Evolutionary conservation across 1,140 invertebrate genomes (phyloP).

Genomic region (Charaxes varanes): DNA sequence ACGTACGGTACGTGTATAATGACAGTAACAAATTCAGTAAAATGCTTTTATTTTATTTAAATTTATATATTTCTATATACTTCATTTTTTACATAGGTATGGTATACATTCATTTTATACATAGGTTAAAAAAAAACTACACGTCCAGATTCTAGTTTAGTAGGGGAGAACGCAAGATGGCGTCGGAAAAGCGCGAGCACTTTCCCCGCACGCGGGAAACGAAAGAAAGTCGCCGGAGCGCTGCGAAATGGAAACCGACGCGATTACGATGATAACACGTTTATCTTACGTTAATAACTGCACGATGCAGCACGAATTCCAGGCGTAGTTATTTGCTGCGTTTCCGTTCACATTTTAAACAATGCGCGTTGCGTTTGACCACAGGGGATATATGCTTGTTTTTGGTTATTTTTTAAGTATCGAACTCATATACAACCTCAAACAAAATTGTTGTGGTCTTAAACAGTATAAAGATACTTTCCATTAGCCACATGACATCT

Average conservation of each 20-base stretch:
- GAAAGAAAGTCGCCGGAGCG: constrained; percentile 56
- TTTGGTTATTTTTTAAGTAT: too few relatives aligned
- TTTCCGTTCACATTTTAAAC: background rate
- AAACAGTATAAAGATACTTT: too few relatives aligned
- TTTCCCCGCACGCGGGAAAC: constrained; percentile 66
- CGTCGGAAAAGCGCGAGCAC: constrained; percentile 68
- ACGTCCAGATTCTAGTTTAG: background rate
- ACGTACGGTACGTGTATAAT: too few relatives aligned
- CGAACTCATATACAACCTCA: too few relatives aligned
- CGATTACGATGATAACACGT: constrained; percentile 62
- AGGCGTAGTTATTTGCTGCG: background rate
- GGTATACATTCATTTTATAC: too few relatives aligned
- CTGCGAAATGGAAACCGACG: constrained; percentile 64
- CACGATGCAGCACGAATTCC: background rate
- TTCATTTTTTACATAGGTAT: too few relatives aligned
- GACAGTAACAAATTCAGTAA: too few relatives aligned
- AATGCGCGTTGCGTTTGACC: background rate
- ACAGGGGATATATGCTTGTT: background rate
- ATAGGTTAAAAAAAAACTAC: constrained; percentile 1
- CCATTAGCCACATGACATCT: too few relatives aligned
- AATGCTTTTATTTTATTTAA: too few relatives aligned
- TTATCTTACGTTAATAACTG: constrained; percentile 54
- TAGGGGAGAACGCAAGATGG: constrained; percentile 42
- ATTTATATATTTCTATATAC: too few relatives aligned
- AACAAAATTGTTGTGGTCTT: too few relatives aligned